A percentile compares a stretch with the other conserved stretches of the same genome.
phyloP scores from a whole-genome alignment of 2,888 invertebrate species.

The Argyra leucocephala region DNA sequence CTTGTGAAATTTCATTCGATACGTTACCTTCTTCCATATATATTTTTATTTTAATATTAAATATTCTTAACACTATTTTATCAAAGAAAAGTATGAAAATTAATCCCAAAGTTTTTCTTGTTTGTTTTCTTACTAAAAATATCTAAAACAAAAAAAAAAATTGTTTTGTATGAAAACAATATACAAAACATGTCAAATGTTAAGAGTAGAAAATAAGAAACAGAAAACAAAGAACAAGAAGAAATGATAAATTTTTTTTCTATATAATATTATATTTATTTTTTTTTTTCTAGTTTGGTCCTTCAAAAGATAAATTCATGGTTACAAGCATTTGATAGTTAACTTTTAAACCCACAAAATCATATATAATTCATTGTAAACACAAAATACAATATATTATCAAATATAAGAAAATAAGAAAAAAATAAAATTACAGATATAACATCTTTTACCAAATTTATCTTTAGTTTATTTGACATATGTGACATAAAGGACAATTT shows the following conservation, averaged over 20 bases:
- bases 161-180: not conserved
- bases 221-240: not conserved
- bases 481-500: constrained; percentile 1
- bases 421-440: not conserved
- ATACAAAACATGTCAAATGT: not conserved
- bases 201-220: not conserved
- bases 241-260: not conserved
- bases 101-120: not conserved
- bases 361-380: not conserved
- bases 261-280: not conserved
- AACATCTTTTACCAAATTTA: not conserved
- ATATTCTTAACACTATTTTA: too few species aligned
- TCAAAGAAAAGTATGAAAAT: not conserved
- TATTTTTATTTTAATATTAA: too few species aligned
- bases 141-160: not conserved
- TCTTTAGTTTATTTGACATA: not conserved
- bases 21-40: too few species aligned
- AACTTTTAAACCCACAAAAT: not conserved
- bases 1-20: too few species aligned
- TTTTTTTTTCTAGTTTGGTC: too few species aligned
- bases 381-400: not conserved
- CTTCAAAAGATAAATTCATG: not conserved
- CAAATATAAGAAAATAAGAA: not conserved
- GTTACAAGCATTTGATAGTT: constrained; percentile 1
- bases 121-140: not conserved